phyloP scores from a whole-genome alignment of 1,140 invertebrate genomes.

The Zaprionus ornatus region DNA sequence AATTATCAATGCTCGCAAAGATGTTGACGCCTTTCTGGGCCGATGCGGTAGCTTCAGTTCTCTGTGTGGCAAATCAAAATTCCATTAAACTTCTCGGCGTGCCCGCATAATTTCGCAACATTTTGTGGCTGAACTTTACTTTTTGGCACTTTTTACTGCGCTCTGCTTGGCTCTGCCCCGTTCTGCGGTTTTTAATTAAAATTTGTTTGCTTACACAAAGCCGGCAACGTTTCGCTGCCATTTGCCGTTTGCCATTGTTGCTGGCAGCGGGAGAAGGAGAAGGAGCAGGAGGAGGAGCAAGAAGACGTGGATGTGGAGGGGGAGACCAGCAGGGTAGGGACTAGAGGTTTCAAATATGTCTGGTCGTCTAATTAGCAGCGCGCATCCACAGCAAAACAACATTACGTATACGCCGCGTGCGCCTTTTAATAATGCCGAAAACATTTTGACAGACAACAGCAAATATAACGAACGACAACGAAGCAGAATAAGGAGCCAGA shows the following conservation, averaged over 20 bases:
- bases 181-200: slow-evolving; percentile 58
- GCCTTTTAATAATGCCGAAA: slow-evolving; percentile 51
- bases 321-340: not conserved
- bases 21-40: slow-evolving; percentile 34
- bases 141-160: slow-evolving; percentile 51
- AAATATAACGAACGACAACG: not conserved
- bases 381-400: slow-evolving; percentile 39
- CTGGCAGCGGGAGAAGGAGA: not conserved
- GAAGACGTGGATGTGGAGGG: not conserved
- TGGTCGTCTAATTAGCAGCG: slow-evolving; percentile 50
- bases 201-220: slow-evolving; percentile 51
- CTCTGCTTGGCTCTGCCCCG: slow-evolving; percentile 8
- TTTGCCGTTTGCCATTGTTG: slow-evolving; percentile 47
- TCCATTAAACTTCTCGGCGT: slow-evolving; percentile 56
- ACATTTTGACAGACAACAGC: slow-evolving; percentile 48
- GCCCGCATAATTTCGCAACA: slow-evolving; percentile 69
- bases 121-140: slow-evolving; percentile 63
- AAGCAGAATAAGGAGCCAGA: not conserved
- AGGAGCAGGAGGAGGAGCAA: not conserved
- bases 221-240: slow-evolving; percentile 40
- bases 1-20: slow-evolving; percentile 37
- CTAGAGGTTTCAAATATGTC: slow-evolving; percentile 28
- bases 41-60: slow-evolving; percentile 4
- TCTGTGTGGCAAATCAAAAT: slow-evolving; percentile 47
- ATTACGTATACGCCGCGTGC: slow-evolving; percentile 50